A percentile compares a stretch with the other conserved stretches of the same genome.
phyloP scores from a whole-genome alignment of 2,113 vertebrate species.

The Syngnathus typhle region DNA sequence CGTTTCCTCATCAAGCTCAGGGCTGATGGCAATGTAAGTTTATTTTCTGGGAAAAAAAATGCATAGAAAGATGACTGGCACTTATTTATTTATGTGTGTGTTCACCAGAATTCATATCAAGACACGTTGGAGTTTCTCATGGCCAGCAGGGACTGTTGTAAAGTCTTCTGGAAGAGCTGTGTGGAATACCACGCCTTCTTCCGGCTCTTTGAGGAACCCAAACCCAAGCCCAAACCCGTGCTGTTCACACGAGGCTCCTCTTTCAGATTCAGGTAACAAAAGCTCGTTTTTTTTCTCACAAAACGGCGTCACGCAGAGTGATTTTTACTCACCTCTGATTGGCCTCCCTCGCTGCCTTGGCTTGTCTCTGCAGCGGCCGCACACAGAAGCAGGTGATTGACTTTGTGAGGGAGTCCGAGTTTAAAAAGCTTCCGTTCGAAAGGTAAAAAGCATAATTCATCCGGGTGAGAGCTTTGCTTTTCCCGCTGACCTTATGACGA shows the following conservation, averaged over 20 bases:
- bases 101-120: constrained; percentile 81
- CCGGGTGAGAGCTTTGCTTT: background rate
- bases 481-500: constrained; percentile 29
- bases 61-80: too few relatives aligned
- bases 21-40: constrained; percentile 88
- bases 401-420: constrained; percentile 91
- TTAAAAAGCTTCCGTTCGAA: constrained; percentile 95
- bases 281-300: background rate
- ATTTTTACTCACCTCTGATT: constrained; percentile 6
- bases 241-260: constrained; percentile 94
- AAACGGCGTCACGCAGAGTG: background rate
- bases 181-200: constrained; percentile 98
- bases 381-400: constrained; percentile 99
- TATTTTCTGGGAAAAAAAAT: background rate
- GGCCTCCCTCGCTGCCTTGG: constrained; percentile 13
- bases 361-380: constrained; percentile 79
- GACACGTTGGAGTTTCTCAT: constrained; percentile 96
- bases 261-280: constrained; percentile 91
- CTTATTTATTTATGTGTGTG: background rate
- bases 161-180: constrained; percentile 98
- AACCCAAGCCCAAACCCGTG: constrained; percentile 90
- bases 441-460: constrained; percentile 73
- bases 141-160: constrained; percentile 94
- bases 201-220: constrained; percentile 95
- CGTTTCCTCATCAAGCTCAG: constrained; percentile 95